phyloP scores from a whole-genome alignment of 2,113 vertebrate species.

The Phrynosoma blainvillii region DNA sequence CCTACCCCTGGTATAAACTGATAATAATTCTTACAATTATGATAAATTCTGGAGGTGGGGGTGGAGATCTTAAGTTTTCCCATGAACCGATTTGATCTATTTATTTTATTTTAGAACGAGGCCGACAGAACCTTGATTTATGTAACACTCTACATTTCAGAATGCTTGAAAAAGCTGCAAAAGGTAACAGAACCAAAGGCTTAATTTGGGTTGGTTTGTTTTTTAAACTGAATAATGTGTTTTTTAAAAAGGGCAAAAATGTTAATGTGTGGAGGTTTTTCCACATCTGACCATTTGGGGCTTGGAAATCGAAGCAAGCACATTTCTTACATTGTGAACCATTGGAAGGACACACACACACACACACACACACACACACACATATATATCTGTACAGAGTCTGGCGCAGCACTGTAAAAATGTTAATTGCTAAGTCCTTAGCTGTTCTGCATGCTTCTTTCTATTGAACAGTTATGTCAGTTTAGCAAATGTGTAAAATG shows the following conservation, averaged over 20 bases:
- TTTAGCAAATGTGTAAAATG: neutral
- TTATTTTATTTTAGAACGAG: conserved; percentile 85
- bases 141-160: conserved; percentile 96
- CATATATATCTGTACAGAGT: neutral
- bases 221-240: neutral
- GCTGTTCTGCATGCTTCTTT: neutral
- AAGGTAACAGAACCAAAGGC: conserved; percentile 80
- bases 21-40: too few species aligned
- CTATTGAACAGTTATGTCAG: neutral
- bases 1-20: too few species aligned
- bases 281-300: too few species aligned
- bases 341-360: too few species aligned
- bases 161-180: conserved; percentile 97
- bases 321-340: neutral
- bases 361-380: too few species aligned
- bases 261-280: too few species aligned
- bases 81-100: neutral
- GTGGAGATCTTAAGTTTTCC: conserved; percentile 4
- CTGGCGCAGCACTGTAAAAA: neutral
- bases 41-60: neutral
- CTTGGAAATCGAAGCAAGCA: neutral
- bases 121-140: conserved; percentile 98
- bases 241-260: neutral
- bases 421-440: neutral
- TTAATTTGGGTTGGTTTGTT: neutral